Base-by-base conservation (phyloP, 2,797 vertebrate genomes). In the Myripristis murdjan region DNA sequence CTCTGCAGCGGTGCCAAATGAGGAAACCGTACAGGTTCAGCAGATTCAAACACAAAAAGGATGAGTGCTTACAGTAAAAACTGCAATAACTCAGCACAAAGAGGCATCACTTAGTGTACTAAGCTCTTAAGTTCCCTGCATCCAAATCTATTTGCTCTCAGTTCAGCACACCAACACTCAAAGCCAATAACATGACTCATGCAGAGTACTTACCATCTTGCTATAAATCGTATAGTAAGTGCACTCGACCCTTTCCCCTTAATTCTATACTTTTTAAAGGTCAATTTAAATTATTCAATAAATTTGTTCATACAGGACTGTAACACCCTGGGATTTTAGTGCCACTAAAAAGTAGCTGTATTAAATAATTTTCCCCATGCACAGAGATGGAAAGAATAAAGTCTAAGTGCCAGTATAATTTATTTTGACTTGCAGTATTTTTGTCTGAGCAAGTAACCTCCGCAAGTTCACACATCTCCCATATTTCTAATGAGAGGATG, bases 1-100 rank as follows among this genome's bases (percentile, higher is more conserved):
- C 54, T 64, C 48, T 63, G 66, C 57, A 79, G 71, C 23, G 1
- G 56, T 20, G 85, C 81, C 82, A 87, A 89, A 84, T 79, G 24
- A 70, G 73, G 26, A 64, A 85, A 75, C 57, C 61, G 49, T 63
- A 73, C 9, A 9, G 49, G 7, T 79, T 85, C 84, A 85, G 81
- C 78, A 82, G 39, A 78, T 77, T 83, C 7, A 54, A 54, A 67
- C 22, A 70, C 64, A 74, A 69, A 79, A 77, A 31, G 55, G 67
- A 85, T 55, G 70, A 83, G 43, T 46, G 28, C 79, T 66, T 53
- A 57, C 16, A 20, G 65, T 71, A n/a, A 53, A 82, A 71, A 22
- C 57, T 81, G 64, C 62, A 26, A 49, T 71, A 79, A 75, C 61
- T 77, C 77, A 73, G 69, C 72, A 77, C 37, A 77, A 70, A 75